Evolutionary conservation across 1,140 invertebrate genomes (phyloP), one percentile per base, ranked within the genome.

Genomic region (Drosophila lacteicornis): DNA sequence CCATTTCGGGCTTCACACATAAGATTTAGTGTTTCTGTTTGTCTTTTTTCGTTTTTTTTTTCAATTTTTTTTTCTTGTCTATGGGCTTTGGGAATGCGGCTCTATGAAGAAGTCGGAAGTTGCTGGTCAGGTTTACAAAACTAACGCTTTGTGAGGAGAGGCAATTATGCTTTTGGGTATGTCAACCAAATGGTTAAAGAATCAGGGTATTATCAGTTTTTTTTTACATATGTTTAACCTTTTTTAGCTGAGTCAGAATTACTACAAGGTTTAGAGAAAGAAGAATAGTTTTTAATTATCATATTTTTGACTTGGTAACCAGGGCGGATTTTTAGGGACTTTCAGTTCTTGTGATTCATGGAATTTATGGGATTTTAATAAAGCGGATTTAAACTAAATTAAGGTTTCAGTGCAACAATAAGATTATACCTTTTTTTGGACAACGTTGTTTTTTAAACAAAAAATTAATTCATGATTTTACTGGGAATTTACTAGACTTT

Each of bases 41-140:
- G 30, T 51, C 12, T 30, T 38, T 49, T 57, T 45, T 71, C 1
- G 11, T 12, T 27, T 22, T 62, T 62, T 25, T 62, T 25, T 13
- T 47, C n/a, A 2, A 22, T 1, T 50, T 15, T 70, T n/a, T 36
- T 58, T 40, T 50, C 11, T 60, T 33, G 12, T 45, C 55, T 36
- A 33, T 58, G 30, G 55, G 69, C 55, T 73, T 73, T 71, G 53
- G 67, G 69, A 73, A 73, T 73, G 53, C 33, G 27, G 40, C 46
- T 60, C 55, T 42, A 51, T 73, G 68, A 51, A 60, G 53, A 60
- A 60, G 53, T 71, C 67, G 67, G 67, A 73, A 73, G 69, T 70
- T 69, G 67, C 22, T 69, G 30, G 65, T 69, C 69, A 51, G 53
- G 70, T 60, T 73, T 73, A 74, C 38, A 59, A 27, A 71, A 11